Conservation (phyloP, 1,140 invertebrate species). For the Brachionus manjavacas region DNA sequence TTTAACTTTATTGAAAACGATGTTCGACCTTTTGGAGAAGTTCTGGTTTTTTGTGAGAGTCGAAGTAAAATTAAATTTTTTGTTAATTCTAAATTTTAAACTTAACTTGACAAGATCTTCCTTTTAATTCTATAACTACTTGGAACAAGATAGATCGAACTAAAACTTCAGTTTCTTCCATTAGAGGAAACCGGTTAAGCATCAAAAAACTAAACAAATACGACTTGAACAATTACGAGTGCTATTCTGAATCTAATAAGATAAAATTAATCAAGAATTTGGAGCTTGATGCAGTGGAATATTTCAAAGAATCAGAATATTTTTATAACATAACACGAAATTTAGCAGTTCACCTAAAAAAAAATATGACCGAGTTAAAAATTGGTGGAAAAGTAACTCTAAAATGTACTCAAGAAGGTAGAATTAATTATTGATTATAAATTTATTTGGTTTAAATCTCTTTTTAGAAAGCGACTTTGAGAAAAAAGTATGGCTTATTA, state of each 20-base stretch:
- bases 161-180: not conserved
- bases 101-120: not conserved
- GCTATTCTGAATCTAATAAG: not conserved
- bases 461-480: not conserved
- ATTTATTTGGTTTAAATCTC: not conserved
- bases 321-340: not conserved
- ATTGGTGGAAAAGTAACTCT: not conserved
- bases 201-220: constrained; percentile 28
- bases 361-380: not conserved
- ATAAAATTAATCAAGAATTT: constrained; percentile 3
- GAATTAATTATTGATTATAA: not conserved
- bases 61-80: not conserved
- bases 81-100: not conserved
- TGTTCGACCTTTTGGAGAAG: not conserved
- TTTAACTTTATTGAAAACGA: constrained; percentile 11
- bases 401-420: constrained; percentile 10
- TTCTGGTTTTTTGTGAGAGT: constrained; percentile 23
- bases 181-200: not conserved
- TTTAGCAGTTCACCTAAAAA: not conserved
- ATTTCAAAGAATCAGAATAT: not conserved
- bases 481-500: constrained; percentile 23
- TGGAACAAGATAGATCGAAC: constrained; percentile 1
- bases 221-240: constrained; percentile 24
- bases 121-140: not conserved
- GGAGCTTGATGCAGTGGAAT: not conserved